Evolutionary conservation across 1,140 invertebrate genomes (phyloP), one percentile per base, ranked within the genome.

Genomic region (Dufourea novaeangliae): DNA sequence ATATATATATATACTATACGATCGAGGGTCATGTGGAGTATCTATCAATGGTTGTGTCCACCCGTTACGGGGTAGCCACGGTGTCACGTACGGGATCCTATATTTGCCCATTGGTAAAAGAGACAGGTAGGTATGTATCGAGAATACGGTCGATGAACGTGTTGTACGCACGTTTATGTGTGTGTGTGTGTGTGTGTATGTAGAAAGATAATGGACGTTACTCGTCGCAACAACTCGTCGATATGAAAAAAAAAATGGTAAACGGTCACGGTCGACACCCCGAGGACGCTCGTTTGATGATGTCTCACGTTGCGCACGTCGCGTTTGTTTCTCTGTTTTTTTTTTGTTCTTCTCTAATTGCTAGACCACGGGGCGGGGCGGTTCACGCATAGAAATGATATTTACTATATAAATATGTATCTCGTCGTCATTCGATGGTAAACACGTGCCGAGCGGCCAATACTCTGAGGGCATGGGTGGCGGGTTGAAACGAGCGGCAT

Each of bases 41-140:
- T n/a, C n/a, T 32, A 63, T 66, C 14, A n/a, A n/a, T n/a, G n/a
- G n/a, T n/a, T 71, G 61, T 70, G 17, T 72, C 37, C 34, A 61
- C 14, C 64, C 71, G 34, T 27, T 57, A n/a, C 39, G 39, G 25
- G 44, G 39, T 46, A 39, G 39, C 41, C n/a, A n/a, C n/a, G n/a
- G 29, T 27, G 73, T 68, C 52, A 57, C 27, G 52, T 68, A 44
- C 39, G 73, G 56, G 64, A n/a, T 25, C 64, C 73, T 75, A 68
- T 68, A n/a, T n/a, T n/a, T 56, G 62, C 73, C 73, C 73, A 75
- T n/a, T n/a, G n/a, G n/a, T n/a, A n/a, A n/a, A n/a, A n/a, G n/a
- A n/a, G n/a, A n/a, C n/a, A n/a, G n/a, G n/a, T n/a, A n/a, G n/a
- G n/a, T n/a, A n/a, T n/a, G n/a, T n/a, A n/a, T n/a, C n/a, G n/a